Evolutionary conservation across 2,797 vertebrate genomes (phyloP).

Genomic region (Taenioides sp.): DNA sequence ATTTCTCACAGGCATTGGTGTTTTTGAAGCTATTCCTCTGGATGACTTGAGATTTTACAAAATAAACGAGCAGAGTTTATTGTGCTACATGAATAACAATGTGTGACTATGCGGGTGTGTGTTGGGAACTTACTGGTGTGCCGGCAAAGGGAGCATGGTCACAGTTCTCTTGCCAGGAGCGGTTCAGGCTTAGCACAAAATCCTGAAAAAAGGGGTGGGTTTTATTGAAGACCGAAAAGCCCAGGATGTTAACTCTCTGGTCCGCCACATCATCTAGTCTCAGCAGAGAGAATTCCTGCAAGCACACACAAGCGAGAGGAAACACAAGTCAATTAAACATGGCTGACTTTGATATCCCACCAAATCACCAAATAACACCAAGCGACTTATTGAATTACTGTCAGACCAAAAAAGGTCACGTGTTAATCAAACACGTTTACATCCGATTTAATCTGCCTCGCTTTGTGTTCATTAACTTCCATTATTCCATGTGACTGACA

Average conservation of each 20-base stretch:
- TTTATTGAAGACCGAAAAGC: slow-evolving; percentile 97
- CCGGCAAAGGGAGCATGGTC: slow-evolving; percentile 94
- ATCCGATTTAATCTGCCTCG: slow-evolving; percentile 40
- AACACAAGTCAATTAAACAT: slow-evolving; percentile 12
- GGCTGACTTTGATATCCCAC: slow-evolving; percentile 1
- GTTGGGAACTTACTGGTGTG: slow-evolving; percentile 84
- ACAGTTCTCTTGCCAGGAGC: slow-evolving; percentile 98
- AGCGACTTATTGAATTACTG: slow-evolving; percentile 35
- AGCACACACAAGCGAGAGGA: slow-evolving; percentile 11
- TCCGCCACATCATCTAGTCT: slow-evolving; percentile 87
- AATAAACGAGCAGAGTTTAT: slow-evolving; percentile 16
- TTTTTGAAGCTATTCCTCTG: slow-evolving; percentile 21
- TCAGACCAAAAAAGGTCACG: slow-evolving; percentile 41
- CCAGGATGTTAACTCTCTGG: slow-evolving; percentile 91
- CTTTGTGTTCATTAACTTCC: slow-evolving; percentile 51
- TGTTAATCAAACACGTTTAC: slow-evolving; percentile 51
- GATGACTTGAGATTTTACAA: slow-evolving; percentile 14
- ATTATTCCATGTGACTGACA: slow-evolving; percentile 50
- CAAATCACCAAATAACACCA: slow-evolving; percentile 30
- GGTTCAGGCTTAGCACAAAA: slow-evolving; percentile 94
- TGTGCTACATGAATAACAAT: slow-evolving; percentile 13
- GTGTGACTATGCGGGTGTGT: slow-evolving; percentile 12
- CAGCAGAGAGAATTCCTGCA: slow-evolving; percentile 93
- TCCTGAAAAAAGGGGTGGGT: slow-evolving; percentile 95
- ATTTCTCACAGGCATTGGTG: slow-evolving; percentile 32